Evolutionary conservation across 2,113 vertebrate genomes (phyloP).

Genomic region (Nesoenas mayeri): DNA sequence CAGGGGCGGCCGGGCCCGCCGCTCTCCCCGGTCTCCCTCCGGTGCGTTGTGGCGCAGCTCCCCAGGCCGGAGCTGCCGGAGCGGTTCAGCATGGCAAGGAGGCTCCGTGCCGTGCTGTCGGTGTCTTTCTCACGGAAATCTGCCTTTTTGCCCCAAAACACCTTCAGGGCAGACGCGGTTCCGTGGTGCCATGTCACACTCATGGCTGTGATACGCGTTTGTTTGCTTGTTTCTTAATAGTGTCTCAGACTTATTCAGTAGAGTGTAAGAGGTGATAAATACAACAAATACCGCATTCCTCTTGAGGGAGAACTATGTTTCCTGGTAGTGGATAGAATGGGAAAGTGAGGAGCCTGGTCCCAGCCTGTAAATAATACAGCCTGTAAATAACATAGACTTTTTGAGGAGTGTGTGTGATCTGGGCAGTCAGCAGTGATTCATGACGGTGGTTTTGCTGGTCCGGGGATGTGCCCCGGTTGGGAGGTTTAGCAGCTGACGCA

Average conservation of each 20-base stretch:
- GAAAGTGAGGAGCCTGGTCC: background rate
- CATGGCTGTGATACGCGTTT: background rate
- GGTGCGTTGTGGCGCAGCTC: background rate
- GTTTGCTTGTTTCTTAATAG: background rate
- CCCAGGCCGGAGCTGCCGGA: background rate
- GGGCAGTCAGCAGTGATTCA: rapidly evolving
- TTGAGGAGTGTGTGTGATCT: background rate
- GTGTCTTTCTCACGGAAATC: background rate
- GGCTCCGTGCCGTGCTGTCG: background rate
- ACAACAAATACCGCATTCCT: background rate
- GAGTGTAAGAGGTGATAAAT: background rate
- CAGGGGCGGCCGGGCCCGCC: background rate
- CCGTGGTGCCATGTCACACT: background rate
- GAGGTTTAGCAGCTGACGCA: background rate
- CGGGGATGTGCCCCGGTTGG: background rate
- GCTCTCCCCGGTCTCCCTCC: background rate
- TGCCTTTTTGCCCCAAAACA: background rate
- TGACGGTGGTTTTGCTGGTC: background rate
- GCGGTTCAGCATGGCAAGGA: rapidly evolving
- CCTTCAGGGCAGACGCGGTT: background rate
- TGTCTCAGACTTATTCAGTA: rapidly evolving
- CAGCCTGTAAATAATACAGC: background rate
- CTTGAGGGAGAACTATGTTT: background rate
- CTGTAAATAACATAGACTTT: rapidly evolving
- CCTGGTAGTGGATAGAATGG: background rate